phyloP scores from a whole-genome alignment of 92 coral and sea anemone genomes.

The Phenganax stokvisi region DNA sequence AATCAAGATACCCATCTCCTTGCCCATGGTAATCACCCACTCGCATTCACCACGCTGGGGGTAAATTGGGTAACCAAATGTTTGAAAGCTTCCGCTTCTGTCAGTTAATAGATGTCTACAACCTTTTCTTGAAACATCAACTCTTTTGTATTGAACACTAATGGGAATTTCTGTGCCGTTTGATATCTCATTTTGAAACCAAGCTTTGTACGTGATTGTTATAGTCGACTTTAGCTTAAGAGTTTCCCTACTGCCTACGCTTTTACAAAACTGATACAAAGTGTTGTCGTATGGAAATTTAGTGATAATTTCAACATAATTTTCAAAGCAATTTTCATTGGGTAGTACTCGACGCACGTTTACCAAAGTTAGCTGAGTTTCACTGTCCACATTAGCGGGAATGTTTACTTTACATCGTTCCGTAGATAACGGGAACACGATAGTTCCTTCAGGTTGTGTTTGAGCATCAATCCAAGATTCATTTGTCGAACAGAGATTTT shows the following conservation, averaged over 20 bases:
- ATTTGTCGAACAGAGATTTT: not conserved
- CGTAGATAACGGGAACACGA: not conserved
- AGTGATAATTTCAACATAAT: not conserved
- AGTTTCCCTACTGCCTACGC: slow-evolving; percentile 1
- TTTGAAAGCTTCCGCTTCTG: slow-evolving; percentile 1
- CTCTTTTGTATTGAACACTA: slow-evolving; percentile 20
- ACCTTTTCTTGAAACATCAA: slow-evolving; percentile 1
- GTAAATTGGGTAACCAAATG: slow-evolving; percentile 26
- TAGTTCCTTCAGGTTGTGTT: slow-evolving; percentile 9
- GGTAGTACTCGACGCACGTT: not conserved
- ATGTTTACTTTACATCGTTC: not conserved
- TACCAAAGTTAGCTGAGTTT: slow-evolving; percentile 14
- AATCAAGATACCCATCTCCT: slow-evolving; percentile 51
- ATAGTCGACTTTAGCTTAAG: not conserved
- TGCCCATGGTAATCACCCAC: slow-evolving; percentile 65
- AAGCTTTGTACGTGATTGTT: not conserved
- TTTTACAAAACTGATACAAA: not conserved
- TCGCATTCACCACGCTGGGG: slow-evolving; percentile 56
- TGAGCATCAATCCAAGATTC: not conserved
- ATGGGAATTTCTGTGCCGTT: not conserved
- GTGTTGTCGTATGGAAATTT: not conserved
- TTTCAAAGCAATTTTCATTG: not conserved
- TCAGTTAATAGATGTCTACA: slow-evolving; percentile 26
- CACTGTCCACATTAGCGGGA: not conserved
- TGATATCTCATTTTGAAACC: not conserved